These are phyloP conservation scores for Conus betulinus DNA, from an alignment of 1,140 invertebrate genomes.

Conservation along the genomic window DNA sequence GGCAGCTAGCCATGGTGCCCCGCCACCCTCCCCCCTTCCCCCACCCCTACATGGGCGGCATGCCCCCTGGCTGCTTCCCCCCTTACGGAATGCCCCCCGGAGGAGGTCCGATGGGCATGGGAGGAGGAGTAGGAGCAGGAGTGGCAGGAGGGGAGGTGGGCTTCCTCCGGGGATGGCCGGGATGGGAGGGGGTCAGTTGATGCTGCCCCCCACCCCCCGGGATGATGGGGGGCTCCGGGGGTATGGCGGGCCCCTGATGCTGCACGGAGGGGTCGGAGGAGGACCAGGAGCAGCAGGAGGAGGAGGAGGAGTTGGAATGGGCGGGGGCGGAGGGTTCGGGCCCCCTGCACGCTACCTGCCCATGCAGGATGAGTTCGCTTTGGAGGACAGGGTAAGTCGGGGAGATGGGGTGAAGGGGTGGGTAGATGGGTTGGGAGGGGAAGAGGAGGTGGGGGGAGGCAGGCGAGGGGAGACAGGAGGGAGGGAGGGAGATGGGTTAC, in stretches of 20 bases:
- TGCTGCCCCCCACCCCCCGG: neutral
- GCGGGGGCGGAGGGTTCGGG: too few relatives aligned
- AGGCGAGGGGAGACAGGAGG: too few relatives aligned
- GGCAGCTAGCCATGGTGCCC: conserved; percentile 15
- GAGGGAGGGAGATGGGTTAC: too few relatives aligned
- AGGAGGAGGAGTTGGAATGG: neutral
- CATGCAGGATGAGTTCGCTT: neutral
- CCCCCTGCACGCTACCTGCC: neutral
- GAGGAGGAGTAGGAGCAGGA: too few relatives aligned
- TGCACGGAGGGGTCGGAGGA: neutral
- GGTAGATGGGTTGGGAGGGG: too few relatives aligned
- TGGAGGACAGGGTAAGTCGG: neutral
- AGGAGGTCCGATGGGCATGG: neutral
- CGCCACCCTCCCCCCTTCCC: neutral
- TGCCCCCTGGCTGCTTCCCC: neutral
- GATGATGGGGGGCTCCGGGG: conserved; percentile 1
- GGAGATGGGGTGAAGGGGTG: too few relatives aligned
- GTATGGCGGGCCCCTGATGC: neutral
- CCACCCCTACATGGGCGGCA: conserved; percentile 7
- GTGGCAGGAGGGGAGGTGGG: too few relatives aligned
- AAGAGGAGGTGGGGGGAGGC: too few relatives aligned
- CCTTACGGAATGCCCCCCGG: neutral
- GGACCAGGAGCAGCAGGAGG: neutral
- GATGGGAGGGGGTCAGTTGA: conserved; percentile 1
- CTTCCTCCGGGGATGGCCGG: neutral